phyloP scores from a whole-genome alignment of 2,113 vertebrate genomes.

The Actinemys pallida region DNA sequence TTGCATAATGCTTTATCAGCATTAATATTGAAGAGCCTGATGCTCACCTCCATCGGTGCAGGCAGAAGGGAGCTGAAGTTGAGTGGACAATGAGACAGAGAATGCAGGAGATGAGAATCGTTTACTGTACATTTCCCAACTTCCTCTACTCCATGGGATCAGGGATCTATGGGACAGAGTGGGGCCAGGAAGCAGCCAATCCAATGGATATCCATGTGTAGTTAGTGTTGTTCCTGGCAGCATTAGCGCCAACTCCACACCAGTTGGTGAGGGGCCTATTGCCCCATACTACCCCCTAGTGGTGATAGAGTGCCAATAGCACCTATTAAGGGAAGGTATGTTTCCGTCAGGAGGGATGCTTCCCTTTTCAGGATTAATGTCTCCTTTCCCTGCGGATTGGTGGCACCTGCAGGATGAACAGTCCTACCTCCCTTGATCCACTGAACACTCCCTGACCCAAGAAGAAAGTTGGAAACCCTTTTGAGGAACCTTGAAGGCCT shows the following conservation, averaged over 20 bases:
- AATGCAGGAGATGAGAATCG: neutral
- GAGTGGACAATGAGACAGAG: neutral
- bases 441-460: neutral
- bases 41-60: neutral
- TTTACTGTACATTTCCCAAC: neutral
- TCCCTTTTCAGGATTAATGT: neutral
- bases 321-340: neutral
- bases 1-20: conserved; percentile 1
- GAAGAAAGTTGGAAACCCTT: neutral
- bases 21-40: neutral
- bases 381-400: neutral
- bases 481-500: neutral
- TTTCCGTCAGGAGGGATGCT: neutral
- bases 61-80: conserved; percentile 1
- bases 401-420: neutral
- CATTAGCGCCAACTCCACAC: neutral
- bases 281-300: neutral
- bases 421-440: neutral
- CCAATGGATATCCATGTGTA: neutral
- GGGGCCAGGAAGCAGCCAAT: neutral
- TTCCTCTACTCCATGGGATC: neutral
- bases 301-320: neutral
- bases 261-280: neutral
- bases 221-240: neutral
- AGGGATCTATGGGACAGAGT: neutral